Conservation (phyloP, 1,140 invertebrate species). For the Microplitis demolitor region DNA sequence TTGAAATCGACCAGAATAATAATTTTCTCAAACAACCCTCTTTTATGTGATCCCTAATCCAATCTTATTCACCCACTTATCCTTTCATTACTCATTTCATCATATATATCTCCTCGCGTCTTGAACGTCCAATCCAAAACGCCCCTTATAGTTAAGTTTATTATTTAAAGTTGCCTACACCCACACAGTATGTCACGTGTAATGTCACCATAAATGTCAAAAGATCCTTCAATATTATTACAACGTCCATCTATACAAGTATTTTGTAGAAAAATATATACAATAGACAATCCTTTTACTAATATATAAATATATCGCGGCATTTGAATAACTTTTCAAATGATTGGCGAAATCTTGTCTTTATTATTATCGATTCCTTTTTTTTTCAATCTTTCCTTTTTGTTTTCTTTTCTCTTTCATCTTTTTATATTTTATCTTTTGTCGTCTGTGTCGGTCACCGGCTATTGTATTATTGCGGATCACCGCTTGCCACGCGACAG, state of each 20-base stretch:
- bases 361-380: neutral
- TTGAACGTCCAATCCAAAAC: neutral
- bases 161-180: slow-evolving; percentile 32
- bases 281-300: neutral
- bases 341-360: neutral
- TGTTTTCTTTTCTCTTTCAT: neutral
- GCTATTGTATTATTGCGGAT: slow-evolving; percentile 42
- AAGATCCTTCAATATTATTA: no score
- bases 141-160: slow-evolving; percentile 2
- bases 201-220: slow-evolving; percentile 27
- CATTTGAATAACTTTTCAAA: neutral
- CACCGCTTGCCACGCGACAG: slow-evolving; percentile 43
- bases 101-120: neutral
- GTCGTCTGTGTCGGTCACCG: neutral
- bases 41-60: slow-evolving; percentile 11
- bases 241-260: slow-evolving; percentile 1
- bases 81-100: slow-evolving; percentile 21
- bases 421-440: slow-evolving; percentile 3
- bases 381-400: no score
- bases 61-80: slow-evolving; percentile 20
- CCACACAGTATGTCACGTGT: slow-evolving; percentile 32
- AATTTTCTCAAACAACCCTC: slow-evolving; percentile 5
- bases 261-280: neutral
- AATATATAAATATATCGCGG: no score
- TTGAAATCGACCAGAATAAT: slow-evolving; percentile 5